Evolutionary conservation across 2,888 invertebrate species (phyloP).

Genomic region (Yponomeuta sedellus): DNA sequence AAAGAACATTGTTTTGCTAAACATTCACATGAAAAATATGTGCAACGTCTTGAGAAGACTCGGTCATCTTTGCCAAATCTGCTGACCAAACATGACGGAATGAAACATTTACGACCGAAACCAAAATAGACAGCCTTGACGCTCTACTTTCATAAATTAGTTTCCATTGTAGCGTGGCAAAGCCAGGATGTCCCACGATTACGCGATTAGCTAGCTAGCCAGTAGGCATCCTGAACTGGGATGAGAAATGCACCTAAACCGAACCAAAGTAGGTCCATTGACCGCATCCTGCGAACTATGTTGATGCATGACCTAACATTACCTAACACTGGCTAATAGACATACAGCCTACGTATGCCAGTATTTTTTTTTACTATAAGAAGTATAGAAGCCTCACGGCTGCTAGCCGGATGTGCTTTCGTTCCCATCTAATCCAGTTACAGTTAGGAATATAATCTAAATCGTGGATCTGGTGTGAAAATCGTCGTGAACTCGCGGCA

Average conservation of each 20-base stretch:
- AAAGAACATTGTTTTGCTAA: too few relatives aligned
- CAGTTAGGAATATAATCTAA: slow-evolving; percentile 19
- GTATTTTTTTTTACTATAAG: neutral
- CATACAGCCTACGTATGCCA: neutral
- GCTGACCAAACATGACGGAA: slow-evolving; percentile 11
- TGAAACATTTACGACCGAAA: slow-evolving; percentile 20
- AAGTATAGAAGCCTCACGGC: neutral
- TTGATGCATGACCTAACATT: neutral
- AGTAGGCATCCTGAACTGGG: slow-evolving; percentile 17
- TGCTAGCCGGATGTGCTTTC: neutral
- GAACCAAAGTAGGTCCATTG: too few relatives aligned
- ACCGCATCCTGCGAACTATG: neutral
- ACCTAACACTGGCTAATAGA: neutral
- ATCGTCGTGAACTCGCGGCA: slow-evolving; percentile 21
- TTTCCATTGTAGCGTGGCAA: slow-evolving; percentile 33
- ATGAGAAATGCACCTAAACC: slow-evolving; percentile 15
- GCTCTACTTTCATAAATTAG: slow-evolving; percentile 39
- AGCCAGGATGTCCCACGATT: slow-evolving; percentile 31
- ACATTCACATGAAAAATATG: too few relatives aligned
- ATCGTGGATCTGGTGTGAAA: slow-evolving; percentile 25
- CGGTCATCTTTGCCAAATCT: slow-evolving; percentile 3
- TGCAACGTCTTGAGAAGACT: neutral
- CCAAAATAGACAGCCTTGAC: slow-evolving; percentile 33
- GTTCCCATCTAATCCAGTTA: slow-evolving; percentile 12
- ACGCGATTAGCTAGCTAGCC: slow-evolving; percentile 17